phyloP scores from a whole-genome alignment of 2,113 vertebrate genomes.

The Tichodroma muraria region DNA sequence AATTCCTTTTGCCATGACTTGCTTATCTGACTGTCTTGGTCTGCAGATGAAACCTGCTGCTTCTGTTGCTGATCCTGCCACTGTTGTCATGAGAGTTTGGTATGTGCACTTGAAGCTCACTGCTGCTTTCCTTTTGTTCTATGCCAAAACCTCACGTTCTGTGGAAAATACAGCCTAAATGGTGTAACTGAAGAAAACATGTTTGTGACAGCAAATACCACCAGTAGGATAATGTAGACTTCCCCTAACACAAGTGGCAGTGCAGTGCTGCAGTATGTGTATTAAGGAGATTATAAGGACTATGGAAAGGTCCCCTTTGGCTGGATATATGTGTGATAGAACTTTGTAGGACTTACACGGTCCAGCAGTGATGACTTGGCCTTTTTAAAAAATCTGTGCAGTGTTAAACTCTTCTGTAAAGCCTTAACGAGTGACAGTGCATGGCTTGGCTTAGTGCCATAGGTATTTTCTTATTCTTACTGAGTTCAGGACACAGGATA shows the following conservation, averaged over 20 bases:
- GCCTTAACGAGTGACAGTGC: neutral
- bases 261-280: neutral
- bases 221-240: neutral
- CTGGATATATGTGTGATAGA: neutral
- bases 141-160: neutral
- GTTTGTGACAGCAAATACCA: neutral
- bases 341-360: neutral
- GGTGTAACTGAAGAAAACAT: neutral
- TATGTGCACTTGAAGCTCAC: neutral
- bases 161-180: neutral
- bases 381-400: neutral
- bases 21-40: neutral
- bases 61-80: conserved; percentile 22
- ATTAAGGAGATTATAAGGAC: neutral
- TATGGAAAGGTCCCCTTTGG: neutral
- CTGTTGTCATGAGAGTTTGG: neutral
- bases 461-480: neutral
- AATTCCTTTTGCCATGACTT: neutral
- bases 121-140: conserved; percentile 23
- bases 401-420: neutral
- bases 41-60: conserved; percentile 29
- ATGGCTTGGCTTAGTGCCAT: neutral
- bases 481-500: neutral
- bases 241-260: neutral
- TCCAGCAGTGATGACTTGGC: neutral